Base-by-base conservation (phyloP, 1,140 invertebrate species). In the Drosophila tani region DNA sequence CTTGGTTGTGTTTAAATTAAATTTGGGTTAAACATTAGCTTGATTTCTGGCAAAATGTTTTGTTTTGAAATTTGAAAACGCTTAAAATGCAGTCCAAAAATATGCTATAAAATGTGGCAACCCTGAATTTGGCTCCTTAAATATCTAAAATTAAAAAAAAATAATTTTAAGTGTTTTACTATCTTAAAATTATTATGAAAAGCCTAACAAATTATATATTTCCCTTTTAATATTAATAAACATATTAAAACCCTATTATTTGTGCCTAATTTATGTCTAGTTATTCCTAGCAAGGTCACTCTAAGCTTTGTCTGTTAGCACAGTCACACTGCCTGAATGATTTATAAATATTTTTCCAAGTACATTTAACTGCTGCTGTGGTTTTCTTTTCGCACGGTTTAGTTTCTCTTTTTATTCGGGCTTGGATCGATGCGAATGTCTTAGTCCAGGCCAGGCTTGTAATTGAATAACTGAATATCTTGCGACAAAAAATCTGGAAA, bases 401-500 rank as follows among this genome's bases (percentile, higher is more conserved):
- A 60, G 38, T 73, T 60, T 73, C 40, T 15, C 32, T 29, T 38
- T 21, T 14, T 38, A 46, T 41, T 19, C 17, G 2, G 17, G 7
- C 46, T 73, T 59, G 41, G 41, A 46, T 46, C 24, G 32, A 47
- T 56, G 17, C 9, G 29, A 71, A 46, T 59, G 69, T 71, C 69
- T 73, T 70, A 63, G 67, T 46, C 67, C 53, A 56, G 51, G 12
- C 24, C 49, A 58, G 40, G 29, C 56, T 58, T 45, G 53, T 79
- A 71, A 79, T 79, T 78, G 75, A 78, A 78, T 69, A 70, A 78
- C 45, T 45, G 50, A 78, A 60, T 41, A 40, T 38, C 21, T 14
- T 24, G 19, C 8, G 38, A 14, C n/a, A 19, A 32, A 51, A 29
- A 17, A 29, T 29, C 5, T 29, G 27, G 27, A 5, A n/a, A n/a